phyloP scores from a whole-genome alignment of 2,888 invertebrate genomes.

The Pterostichus madidus region DNA sequence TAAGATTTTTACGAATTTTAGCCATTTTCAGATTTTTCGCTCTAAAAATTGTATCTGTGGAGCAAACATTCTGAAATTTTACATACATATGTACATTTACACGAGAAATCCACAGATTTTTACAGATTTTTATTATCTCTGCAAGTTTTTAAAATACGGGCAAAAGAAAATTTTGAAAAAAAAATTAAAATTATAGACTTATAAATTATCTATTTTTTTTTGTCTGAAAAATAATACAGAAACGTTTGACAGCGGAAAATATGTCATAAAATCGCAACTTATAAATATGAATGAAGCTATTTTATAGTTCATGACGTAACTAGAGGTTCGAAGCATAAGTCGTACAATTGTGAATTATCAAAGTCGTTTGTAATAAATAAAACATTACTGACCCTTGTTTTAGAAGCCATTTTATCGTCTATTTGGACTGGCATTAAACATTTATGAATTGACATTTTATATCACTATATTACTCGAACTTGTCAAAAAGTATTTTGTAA shows the following conservation, averaged over 20 bases:
- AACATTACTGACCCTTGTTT: constrained; percentile 15
- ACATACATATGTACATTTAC: too few relatives aligned
- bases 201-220: too few relatives aligned
- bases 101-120: too few relatives aligned
- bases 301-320: constrained; percentile 2
- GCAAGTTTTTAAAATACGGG: too few relatives aligned
- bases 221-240: too few relatives aligned
- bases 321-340: not conserved
- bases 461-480: not conserved
- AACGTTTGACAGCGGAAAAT: not conserved
- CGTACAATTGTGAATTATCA: not conserved
- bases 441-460: constrained; percentile 22
- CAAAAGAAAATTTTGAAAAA: too few relatives aligned
- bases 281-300: constrained; percentile 3
- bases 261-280: not conserved
- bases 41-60: too few relatives aligned
- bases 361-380: constrained; percentile 27
- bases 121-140: too few relatives aligned
- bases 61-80: too few relatives aligned
- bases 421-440: constrained; percentile 16
- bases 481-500: constrained; percentile 13
- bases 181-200: too few relatives aligned
- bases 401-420: constrained; percentile 13
- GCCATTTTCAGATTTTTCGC: too few relatives aligned
- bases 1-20: too few relatives aligned